Evolutionary conservation across 1,140 invertebrate species (phyloP), one percentile per base, ranked within the genome.

Genomic region (Pogonognathellus flavescens): DNA sequence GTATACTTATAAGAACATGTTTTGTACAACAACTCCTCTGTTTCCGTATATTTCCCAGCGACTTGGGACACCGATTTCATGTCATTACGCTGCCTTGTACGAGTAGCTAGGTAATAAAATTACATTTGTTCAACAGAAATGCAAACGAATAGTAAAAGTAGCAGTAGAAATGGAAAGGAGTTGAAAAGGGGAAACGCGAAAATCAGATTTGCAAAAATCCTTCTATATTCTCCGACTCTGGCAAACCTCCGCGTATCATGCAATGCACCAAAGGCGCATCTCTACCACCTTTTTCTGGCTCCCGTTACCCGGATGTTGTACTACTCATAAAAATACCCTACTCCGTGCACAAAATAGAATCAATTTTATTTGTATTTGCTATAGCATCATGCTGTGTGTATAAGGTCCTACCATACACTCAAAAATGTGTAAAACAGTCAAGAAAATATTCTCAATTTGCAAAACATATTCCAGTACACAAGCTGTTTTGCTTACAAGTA

Each of bases 261-360:
- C 57, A 14, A 70, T 50, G 41, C 41, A 72, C 70, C 41, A 50
- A 76, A 25, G 31, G 70, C 70, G 70, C 70, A 76, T 76, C 70
- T 76, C 70, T 49, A 50, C 70, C 70, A 76, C 70, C 70, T 76
- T 76, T 31, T 76, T n/a, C 31, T 50, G 31, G 70, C 49, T 76
- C 41, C 14, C 16, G n/a, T 31, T 14, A 76, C n/a, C 31, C 41
- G 70, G 70, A 76, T 76, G 31, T 41, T 50, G 25, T 76, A 76
- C 70, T 76, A 31, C 31, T 14, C 70, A 49, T 31, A 76, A 76
- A 76, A 49, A 50, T 76, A 18, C 41, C 25, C 70, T 1, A 76
- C 49, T 41, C 70, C 11, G 20, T 66, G 62, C 22, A 18, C 59
- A 60, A 18, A 59, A 18, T 1, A 60, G 62, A 66, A 25, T 66